These are phyloP conservation scores for Hydrophis major DNA, from an alignment of 2,797 vertebrate species.

Conservation along the genomic window DNA sequence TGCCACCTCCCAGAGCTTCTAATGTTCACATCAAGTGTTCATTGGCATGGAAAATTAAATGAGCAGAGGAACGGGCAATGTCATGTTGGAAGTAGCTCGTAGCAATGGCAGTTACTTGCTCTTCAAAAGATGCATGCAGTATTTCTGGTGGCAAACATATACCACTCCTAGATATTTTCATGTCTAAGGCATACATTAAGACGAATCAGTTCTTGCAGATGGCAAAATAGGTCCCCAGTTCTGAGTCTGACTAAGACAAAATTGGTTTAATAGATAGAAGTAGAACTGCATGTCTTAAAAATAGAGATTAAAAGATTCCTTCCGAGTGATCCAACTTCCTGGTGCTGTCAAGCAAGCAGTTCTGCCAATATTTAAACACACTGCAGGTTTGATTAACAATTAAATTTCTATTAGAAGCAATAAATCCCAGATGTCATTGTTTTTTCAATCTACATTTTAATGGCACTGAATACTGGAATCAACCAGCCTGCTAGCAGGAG, in stretches of 20 bases:
- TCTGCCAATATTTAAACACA: constrained; percentile 50
- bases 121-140: background rate
- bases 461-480: constrained; percentile 33
- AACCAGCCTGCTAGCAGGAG: background rate
- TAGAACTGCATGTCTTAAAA: background rate
- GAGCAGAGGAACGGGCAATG: background rate
- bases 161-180: background rate
- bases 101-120: background rate
- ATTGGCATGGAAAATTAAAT: background rate
- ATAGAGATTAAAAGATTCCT: constrained; percentile 38
- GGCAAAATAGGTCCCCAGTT: background rate
- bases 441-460: constrained; percentile 45
- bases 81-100: background rate
- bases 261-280: background rate
- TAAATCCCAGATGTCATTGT: constrained; percentile 46
- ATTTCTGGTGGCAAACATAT: background rate
- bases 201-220: background rate
- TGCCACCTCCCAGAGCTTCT: background rate
- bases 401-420: constrained; percentile 49
- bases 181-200: background rate
- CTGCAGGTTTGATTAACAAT: constrained; percentile 54
- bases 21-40: background rate
- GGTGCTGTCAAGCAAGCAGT: constrained; percentile 26
- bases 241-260: background rate
- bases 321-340: constrained; percentile 47